Conservation (phyloP, 1,140 invertebrate species). For the Ericerus pela region DNA sequence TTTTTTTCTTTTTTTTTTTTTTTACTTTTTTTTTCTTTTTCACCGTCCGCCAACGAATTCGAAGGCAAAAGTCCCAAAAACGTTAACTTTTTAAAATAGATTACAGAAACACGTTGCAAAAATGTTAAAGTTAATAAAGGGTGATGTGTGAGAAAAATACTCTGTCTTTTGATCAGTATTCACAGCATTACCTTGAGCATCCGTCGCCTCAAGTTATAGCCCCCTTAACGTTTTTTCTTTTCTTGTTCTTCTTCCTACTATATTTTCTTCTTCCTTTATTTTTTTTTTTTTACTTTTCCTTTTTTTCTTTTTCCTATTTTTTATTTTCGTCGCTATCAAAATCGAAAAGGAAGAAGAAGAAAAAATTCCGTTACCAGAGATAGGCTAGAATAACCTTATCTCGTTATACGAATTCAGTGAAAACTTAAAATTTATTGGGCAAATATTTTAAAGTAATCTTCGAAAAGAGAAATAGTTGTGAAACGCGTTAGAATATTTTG, state of each 20-base stretch:
- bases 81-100: conserved; percentile 11
- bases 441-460: conserved; percentile 1
- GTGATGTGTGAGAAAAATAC: conserved; percentile 10
- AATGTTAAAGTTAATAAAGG: conserved; percentile 11
- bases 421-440: conserved; percentile 8
- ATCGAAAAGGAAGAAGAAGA: too few species aligned
- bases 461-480: too few species aligned
- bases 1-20: too few species aligned
- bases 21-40: too few species aligned
- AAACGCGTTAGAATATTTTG: too few species aligned
- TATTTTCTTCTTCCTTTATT: background rate
- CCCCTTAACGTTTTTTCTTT: background rate
- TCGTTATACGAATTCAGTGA: background rate
- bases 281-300: too few species aligned
- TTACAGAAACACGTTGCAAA: conserved; percentile 8
- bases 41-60: too few species aligned
- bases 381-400: conserved; percentile 7
- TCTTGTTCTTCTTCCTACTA: background rate
- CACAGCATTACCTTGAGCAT: conserved; percentile 6
- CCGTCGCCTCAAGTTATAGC: conserved; percentile 5
- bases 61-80: conserved; percentile 8
- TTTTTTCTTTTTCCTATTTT: too few species aligned
- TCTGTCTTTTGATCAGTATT: conserved; percentile 11
- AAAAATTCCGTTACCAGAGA: too few species aligned
- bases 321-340: too few species aligned